Evolutionary conservation across 2,888 invertebrate species (phyloP).

Genomic region (Zelleria hepariella): DNA sequence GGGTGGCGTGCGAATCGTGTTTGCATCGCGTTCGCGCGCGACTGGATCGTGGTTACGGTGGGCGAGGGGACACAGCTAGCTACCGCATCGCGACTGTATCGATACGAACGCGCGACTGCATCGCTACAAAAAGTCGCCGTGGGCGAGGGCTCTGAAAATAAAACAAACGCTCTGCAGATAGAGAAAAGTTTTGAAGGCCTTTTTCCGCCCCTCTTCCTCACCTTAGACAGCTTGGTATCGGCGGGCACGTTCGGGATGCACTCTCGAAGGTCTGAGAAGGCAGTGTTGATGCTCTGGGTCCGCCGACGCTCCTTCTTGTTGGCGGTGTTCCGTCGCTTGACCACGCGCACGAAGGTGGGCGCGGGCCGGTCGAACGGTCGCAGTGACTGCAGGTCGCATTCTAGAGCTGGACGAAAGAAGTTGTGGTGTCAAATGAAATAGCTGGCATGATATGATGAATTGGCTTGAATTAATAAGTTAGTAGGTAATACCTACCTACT

Average conservation of each 20-base stretch:
- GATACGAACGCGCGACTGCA: no score
- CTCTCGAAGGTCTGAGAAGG: constrained; percentile 91
- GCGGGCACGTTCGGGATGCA: constrained; percentile 97
- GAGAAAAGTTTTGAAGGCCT: no score
- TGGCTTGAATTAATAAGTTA: background rate
- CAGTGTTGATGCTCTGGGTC: constrained; percentile 95
- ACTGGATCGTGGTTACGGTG: no score
- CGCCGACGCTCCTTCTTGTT: constrained; percentile 95
- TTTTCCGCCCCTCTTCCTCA: no score
- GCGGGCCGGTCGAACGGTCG: constrained; percentile 52
- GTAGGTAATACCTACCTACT: no score
- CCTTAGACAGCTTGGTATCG: constrained; percentile 95
- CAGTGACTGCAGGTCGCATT: constrained; percentile 49
- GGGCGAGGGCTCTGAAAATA: no score
- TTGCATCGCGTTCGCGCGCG: no score
- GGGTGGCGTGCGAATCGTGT: no score
- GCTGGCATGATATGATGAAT: background rate
- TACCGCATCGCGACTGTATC: no score
- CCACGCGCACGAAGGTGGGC: constrained; percentile 63
- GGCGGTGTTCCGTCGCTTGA: constrained; percentile 89
- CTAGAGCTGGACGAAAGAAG: constrained; percentile 29
- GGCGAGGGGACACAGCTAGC: no score
- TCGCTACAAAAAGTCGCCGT: no score
- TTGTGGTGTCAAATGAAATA: background rate
- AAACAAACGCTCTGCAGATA: no score